Evolutionary conservation across 2,888 invertebrate genomes (phyloP), one percentile per base, ranked within the genome.

Genomic region (Proisotoma minuta): DNA sequence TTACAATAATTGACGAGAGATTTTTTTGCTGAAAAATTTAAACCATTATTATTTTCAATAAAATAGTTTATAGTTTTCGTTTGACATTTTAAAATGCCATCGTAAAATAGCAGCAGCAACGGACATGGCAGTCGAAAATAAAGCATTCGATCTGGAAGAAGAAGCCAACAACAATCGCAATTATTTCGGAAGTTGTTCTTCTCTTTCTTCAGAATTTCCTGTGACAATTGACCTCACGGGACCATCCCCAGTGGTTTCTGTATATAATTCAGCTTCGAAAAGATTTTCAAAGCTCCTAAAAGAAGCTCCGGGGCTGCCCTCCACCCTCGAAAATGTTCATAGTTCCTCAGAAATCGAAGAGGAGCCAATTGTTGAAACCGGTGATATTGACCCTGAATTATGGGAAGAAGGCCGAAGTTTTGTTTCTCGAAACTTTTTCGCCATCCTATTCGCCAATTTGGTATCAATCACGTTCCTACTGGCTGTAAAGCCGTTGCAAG

Each of bases 371-470:
- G n/a, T 47, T 10, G 15, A 47, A 18, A 18, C n/a, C 10, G 5
- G 15, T 18, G 47, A 49, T 5, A 49, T 62, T 54, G 66, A 73
- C 53, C 54, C 26, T 20, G 59, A 66, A 27, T 49, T 72, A 48
- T 40, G 72, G 18, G 51, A 61, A 50, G 63, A 69, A 62, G 73
- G 73, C 26, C 58, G 61, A 23, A 56, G 54, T 24, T 73, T 72
- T 53, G 61, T 72, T 23, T 59, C 62, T 54, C 60, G 65, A 48
- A 62, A 73, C 59, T 72, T 71, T 59, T 68, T 69, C 52, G 62
- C 71, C 23, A 50, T 73, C 40, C 60, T 73, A 53, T 63, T 73
- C 62, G 70, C 73, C 3, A 69, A 73, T 59, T 58, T 72, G n/a
- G 66, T 73, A 3, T 66, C 70, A 1, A 54, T 72, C 2, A 68